Base-by-base conservation (phyloP, 2,888 invertebrate species). In the Caenorhabditis parvicauda region DNA sequence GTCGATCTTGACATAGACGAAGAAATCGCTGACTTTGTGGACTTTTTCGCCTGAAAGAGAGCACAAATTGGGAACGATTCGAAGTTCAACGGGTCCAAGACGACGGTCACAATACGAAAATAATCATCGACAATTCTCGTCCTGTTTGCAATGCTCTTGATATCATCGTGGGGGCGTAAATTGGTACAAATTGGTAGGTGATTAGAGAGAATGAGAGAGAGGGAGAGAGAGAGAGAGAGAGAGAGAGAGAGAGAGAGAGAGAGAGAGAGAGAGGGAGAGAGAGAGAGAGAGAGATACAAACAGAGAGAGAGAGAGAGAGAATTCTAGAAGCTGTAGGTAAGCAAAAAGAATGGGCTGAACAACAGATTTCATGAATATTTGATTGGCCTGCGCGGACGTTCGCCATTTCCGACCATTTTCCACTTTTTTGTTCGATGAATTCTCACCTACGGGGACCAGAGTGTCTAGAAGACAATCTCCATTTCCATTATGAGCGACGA, bases 21-120 rank as follows among this genome's bases (percentile, higher is more conserved):
- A 63, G 27, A 55, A 63, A 39, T 63, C 63, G 29, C 53, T 56
- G 12, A 63, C 59, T 44, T 63, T 63, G 50, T 63, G 59, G 46
- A 59, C 46, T 44, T 63, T 58, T 37, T 58, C 63, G 25, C 63
- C 63, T 63, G 54, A 32, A 62, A 62, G 41, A 41, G 27, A 29
- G 24, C 38, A n/a, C n/a, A n/a, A n/a, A n/a, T n/a, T n/a, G n/a
- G n/a, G n/a, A n/a, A n/a, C n/a, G n/a, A n/a, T n/a, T n/a, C n/a
- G n/a, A n/a, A n/a, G n/a, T n/a, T n/a, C n/a, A n/a, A n/a, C 29
- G 48, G n/a, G 24, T 28, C 12, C 14, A 21, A 27, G 27, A 35
- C 14, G 44, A 44, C 44, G 44, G 56, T 57, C 49, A 51, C 49
- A 50, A 51, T 32, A 51, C 56, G 56, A 56, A 50, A 51, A 51